Conservation (phyloP, 2,888 invertebrate genomes). For the Notodonta dromedarius region DNA sequence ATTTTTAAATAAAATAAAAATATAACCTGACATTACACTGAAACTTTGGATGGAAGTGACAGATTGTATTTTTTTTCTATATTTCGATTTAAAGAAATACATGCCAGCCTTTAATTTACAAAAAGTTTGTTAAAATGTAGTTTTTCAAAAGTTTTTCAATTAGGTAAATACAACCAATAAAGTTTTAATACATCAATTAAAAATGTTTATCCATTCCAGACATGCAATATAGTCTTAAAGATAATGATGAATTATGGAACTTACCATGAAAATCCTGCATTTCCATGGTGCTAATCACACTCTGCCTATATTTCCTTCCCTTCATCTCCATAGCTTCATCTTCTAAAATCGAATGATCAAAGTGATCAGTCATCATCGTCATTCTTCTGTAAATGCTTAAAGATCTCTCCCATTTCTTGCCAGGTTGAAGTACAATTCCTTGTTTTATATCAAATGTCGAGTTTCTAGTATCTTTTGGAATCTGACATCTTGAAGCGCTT, state of each 20-base stretch:
- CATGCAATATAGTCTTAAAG: too few species aligned
- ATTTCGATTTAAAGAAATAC: constrained; percentile 18
- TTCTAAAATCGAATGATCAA: constrained; percentile 69
- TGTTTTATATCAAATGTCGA: constrained; percentile 48
- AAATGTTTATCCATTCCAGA: too few species aligned
- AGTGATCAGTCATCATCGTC: constrained; percentile 68
- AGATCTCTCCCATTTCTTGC: constrained; percentile 88
- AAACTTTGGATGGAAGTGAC: constrained; percentile 78
- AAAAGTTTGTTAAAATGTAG: not conserved
- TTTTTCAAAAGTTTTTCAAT: too few species aligned
- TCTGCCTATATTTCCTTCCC: constrained; percentile 83
- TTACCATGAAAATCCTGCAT: constrained; percentile 78
- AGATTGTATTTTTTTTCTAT: constrained; percentile 44
- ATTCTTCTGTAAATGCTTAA: constrained; percentile 83
- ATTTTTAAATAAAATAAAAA: constrained; percentile 36
- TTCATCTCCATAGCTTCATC: constrained; percentile 66
- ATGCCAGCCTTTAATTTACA: constrained; percentile 9
- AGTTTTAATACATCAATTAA: too few species aligned
- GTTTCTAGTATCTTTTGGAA: constrained; percentile 16
- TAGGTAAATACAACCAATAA: too few species aligned
- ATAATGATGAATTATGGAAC: constrained; percentile 10
- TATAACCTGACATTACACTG: constrained; percentile 81
- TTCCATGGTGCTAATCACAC: constrained; percentile 79
- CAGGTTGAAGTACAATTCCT: constrained; percentile 83
- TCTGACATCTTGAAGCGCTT: not conserved